A percentile compares a stretch with the other conserved stretches of the same genome.
Conservation (phyloP, 2,113 vertebrate species). For the Catharus bicknelli region DNA sequence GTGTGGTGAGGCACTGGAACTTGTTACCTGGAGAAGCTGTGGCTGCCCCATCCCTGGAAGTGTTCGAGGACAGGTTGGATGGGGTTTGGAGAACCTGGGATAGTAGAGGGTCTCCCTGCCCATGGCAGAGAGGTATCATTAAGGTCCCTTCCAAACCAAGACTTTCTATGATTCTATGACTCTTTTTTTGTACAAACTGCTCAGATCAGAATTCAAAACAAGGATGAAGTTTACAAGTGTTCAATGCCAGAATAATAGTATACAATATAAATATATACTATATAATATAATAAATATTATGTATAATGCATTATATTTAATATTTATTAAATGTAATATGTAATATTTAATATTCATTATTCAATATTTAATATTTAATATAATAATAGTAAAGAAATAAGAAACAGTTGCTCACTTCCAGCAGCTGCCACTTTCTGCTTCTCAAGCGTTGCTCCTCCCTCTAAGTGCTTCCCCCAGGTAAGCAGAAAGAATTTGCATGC, state of each 20-base stretch:
- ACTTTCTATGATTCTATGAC: neutral
- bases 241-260: neutral
- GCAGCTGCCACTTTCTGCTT: neutral
- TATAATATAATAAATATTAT: too few species aligned
- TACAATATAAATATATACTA: too few species aligned
- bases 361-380: too few species aligned
- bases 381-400: neutral
- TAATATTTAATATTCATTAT: too few species aligned
- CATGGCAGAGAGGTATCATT: neutral
- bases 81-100: neutral
- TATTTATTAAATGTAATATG: too few species aligned
- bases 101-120: neutral
- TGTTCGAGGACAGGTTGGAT: neutral
- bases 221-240: neutral
- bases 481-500: neutral
- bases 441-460: neutral
- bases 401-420: neutral
- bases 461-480: neutral
- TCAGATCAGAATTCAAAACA: neutral
- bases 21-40: neutral
- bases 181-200: neutral
- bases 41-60: neutral
- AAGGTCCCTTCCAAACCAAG: neutral
- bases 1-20: neutral
- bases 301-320: too few species aligned